phyloP scores from a whole-genome alignment of 2,888 invertebrate genomes.

The Cosmia pyralina region DNA sequence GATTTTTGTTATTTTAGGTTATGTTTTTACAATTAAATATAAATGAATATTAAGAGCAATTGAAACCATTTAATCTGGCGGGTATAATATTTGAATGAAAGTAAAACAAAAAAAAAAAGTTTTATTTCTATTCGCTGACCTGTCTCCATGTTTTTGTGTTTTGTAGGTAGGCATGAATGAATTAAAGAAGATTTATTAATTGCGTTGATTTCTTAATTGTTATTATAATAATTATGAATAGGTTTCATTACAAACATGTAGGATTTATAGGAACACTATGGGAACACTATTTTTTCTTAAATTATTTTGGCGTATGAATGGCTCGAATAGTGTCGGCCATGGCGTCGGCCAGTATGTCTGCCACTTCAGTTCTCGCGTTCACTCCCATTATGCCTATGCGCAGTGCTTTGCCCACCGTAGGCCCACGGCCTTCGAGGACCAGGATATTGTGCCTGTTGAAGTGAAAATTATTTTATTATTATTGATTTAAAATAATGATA shows the following conservation, averaged over 20 bases:
- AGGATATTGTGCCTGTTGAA: slow-evolving; percentile 90
- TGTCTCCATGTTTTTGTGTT: not conserved
- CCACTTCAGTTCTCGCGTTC: slow-evolving; percentile 77
- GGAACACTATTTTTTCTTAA: not conserved
- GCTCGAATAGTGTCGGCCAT: slow-evolving; percentile 76
- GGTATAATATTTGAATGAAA: too few relatives aligned
- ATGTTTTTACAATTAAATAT: too few relatives aligned
- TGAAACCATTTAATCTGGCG: too few relatives aligned
- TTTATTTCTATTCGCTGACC: too few relatives aligned
- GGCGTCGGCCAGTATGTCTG: slow-evolving; percentile 76
- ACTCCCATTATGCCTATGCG: slow-evolving; percentile 97
- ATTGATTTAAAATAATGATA: not conserved
- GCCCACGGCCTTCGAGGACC: slow-evolving; percentile 95
- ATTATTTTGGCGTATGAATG: slow-evolving; percentile 46
- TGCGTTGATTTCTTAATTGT: not conserved
- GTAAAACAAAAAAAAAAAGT: too few relatives aligned
- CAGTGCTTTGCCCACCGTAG: slow-evolving; percentile 94
- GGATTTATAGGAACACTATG: not conserved
- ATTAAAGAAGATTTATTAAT: not conserved
- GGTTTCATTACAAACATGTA: not conserved
- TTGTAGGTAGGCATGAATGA: not conserved
- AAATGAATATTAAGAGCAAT: too few relatives aligned
- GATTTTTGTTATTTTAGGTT: too few relatives aligned
- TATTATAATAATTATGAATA: not conserved
- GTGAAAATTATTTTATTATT: not conserved